phyloP scores from a whole-genome alignment of 2,113 vertebrate species.

The Aphyosemion australe region DNA sequence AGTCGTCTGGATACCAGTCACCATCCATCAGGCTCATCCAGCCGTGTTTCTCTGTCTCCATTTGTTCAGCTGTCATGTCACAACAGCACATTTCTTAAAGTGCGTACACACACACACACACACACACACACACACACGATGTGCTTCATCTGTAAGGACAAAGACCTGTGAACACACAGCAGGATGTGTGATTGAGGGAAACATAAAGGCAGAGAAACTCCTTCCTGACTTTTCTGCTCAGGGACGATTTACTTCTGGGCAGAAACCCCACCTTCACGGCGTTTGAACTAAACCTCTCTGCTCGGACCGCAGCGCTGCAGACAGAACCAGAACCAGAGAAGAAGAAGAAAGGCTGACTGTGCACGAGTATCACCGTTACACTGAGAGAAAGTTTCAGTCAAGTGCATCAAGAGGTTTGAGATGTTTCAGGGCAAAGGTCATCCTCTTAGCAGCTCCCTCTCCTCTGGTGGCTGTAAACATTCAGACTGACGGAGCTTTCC shows the following conservation, averaged over 20 bases:
- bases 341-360: conserved; percentile 3
- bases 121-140: conserved; percentile 9
- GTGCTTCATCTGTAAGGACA: conserved; percentile 5
- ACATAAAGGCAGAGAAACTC: conserved; percentile 19
- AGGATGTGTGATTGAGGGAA: conserved; percentile 32
- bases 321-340: conserved; percentile 7
- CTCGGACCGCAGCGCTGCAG: conserved; percentile 4
- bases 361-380: conserved; percentile 25
- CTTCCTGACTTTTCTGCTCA: conserved; percentile 3
- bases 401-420: conserved; percentile 37
- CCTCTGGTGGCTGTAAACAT: conserved; percentile 57
- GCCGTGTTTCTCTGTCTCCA: conserved; percentile 51
- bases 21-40: conserved; percentile 55
- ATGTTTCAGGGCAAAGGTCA: conserved; percentile 56
- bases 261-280: conserved; percentile 40
- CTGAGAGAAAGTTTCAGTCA: conserved; percentile 9
- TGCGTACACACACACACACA: no score
- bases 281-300: conserved; percentile 11
- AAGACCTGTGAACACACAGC: conserved; percentile 19
- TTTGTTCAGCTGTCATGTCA: conserved; percentile 70
- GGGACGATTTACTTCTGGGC: conserved; percentile 43
- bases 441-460: conserved; percentile 28
- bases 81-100: conserved; percentile 25
- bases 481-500: conserved; percentile 41
- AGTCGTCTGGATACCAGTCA: conserved; percentile 18